A percentile compares a stretch with the other conserved stretches of the same genome.
Conservation (phyloP, 2,113 vertebrate genomes). For the Eonycteris spelaea region DNA sequence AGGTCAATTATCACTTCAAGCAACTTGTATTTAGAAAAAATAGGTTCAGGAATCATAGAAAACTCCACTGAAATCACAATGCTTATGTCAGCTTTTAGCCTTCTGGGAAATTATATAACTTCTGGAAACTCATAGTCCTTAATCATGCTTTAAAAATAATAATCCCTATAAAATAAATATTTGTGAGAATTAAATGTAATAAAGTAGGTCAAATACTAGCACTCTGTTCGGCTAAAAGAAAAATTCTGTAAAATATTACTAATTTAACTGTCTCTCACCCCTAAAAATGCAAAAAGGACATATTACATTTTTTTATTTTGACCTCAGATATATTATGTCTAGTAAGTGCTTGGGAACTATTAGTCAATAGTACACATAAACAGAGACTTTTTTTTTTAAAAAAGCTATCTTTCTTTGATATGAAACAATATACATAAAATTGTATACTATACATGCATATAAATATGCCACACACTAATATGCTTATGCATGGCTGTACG, state of each 20-base stretch:
- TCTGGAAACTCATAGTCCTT: background rate
- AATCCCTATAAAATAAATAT: background rate
- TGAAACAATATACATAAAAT: background rate
- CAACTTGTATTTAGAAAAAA: background rate
- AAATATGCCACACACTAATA: background rate
- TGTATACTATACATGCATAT: background rate
- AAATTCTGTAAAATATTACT: conserved; percentile 10
- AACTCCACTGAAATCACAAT: background rate
- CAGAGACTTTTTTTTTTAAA: background rate
- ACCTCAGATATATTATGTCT: background rate
- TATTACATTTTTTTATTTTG: background rate
- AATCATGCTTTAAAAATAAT: background rate
- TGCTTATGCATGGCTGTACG: too few relatives aligned
- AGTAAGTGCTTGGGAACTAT: background rate
- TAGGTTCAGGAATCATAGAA: background rate
- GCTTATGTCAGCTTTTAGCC: background rate
- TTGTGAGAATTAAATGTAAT: background rate
- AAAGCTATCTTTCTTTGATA: background rate
- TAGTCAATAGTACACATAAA: background rate
- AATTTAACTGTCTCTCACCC: background rate
- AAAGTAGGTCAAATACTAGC: background rate
- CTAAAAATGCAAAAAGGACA: background rate
- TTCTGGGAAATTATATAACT: background rate
- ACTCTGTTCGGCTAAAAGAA: background rate
- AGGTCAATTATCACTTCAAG: background rate